These are phyloP conservation scores for Wiebesia pumilae DNA, from an alignment of 1,140 invertebrate species.

Conservation along the genomic window DNA sequence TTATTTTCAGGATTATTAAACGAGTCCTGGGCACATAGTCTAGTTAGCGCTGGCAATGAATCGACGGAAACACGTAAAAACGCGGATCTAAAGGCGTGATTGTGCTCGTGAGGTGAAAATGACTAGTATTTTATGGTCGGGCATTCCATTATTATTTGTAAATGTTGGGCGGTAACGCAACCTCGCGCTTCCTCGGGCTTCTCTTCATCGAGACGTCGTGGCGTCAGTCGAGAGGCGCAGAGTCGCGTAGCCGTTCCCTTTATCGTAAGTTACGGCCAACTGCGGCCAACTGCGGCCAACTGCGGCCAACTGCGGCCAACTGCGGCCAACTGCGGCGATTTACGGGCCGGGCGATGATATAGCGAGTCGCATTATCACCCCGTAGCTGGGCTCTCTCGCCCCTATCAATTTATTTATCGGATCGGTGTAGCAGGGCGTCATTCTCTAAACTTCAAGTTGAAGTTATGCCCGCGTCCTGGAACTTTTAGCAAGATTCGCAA, in stretches of 20 bases:
- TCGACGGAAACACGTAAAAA: no score
- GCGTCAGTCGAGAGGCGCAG: not conserved
- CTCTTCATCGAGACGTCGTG: not conserved
- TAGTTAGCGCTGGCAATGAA: no score
- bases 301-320: not conserved
- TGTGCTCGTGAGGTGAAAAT: no score
- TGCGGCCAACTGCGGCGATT: not conserved
- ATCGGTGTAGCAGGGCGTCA: not conserved
- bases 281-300: not conserved
- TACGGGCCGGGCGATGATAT: constrained; percentile 34
- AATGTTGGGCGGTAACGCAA: no score
- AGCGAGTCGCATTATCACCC: constrained; percentile 23
- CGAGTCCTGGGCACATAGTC: not conserved
- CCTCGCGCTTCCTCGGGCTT: no score
- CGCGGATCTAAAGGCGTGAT: no score
- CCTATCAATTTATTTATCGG: constrained; percentile 44
- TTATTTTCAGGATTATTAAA: not conserved
- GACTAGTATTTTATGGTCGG: no score
- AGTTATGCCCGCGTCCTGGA: not conserved
- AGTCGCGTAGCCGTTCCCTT: not conserved
- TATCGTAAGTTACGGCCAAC: not conserved
- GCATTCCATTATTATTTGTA: no score
- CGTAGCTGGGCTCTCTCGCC: not conserved
- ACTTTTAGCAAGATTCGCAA: constrained; percentile 43
- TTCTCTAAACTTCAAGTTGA: not conserved